phyloP scores from a whole-genome alignment of 1,140 invertebrate genomes.

The Drosophila albomicans region DNA sequence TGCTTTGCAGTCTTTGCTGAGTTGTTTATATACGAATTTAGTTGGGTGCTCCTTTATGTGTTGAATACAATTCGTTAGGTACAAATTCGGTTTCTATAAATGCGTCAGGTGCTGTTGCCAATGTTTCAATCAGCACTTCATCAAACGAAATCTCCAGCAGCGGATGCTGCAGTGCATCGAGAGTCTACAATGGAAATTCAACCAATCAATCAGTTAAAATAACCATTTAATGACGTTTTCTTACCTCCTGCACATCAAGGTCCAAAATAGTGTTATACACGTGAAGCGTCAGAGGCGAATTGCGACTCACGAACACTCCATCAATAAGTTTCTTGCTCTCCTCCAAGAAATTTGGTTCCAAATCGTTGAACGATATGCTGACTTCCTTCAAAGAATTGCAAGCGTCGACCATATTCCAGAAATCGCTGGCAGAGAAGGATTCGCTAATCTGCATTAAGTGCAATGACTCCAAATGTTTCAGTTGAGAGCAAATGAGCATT shows the following conservation, averaged over 20 bases:
- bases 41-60: neutral
- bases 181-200: neutral
- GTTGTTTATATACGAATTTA: neutral
- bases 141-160: neutral
- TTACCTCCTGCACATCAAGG: neutral
- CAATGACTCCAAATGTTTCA: constrained; percentile 2
- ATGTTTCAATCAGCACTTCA: neutral
- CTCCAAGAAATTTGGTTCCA: neutral
- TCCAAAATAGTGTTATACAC: neutral
- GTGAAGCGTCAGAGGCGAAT: neutral
- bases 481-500: neutral
- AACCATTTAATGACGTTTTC: neutral
- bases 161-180: neutral
- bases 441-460: neutral
- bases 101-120: neutral
- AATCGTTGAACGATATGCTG: constrained; percentile 1
- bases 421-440: neutral
- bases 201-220: neutral
- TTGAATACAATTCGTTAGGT: neutral
- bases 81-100: neutral
- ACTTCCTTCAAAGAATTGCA: neutral
- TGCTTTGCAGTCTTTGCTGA: neutral
- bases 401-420: constrained; percentile 1
- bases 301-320: neutral
- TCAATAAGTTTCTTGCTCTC: neutral